These are phyloP conservation scores for Enteromius afrohamiltoni DNA, from an alignment of 2,797 vertebrate genomes.

Conservation along the genomic window DNA sequence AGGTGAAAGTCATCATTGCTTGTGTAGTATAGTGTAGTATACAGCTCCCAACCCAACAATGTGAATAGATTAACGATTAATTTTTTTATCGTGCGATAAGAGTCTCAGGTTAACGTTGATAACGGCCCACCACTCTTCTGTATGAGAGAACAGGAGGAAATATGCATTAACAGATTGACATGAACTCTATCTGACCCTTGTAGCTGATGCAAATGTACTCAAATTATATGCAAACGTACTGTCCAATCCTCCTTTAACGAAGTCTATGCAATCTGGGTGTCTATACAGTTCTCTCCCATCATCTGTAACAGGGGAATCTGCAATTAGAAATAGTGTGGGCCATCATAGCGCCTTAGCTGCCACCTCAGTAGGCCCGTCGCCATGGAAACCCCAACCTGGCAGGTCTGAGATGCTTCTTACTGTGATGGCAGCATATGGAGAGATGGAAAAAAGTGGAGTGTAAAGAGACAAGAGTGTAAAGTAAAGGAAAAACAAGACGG, in stretches of 20 bases:
- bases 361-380: conserved; percentile 55
- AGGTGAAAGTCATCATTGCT: no score
- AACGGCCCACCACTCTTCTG: no score
- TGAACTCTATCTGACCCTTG: conserved; percentile 1
- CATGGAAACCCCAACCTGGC: conserved; percentile 59
- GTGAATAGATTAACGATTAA: no score
- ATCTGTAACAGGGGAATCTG: conserved; percentile 57
- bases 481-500: conserved; percentile 12
- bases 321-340: conserved; percentile 62
- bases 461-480: conserved; percentile 20
- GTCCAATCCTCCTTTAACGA: conserved; percentile 8
- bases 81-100: no score
- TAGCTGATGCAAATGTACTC: conserved; percentile 13
- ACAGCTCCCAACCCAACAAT: no score
- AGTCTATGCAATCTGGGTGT: conserved; percentile 19
- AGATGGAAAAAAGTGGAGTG: conserved; percentile 21
- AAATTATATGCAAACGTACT: conserved; percentile 16
- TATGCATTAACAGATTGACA: background rate
- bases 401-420: conserved; percentile 43
- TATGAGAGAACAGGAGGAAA: conserved; percentile 28
- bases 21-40: no score
- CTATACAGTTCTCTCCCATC: conserved; percentile 41
- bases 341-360: conserved; percentile 46
- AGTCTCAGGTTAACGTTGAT: no score
- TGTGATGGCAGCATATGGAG: conserved; percentile 52